Conservation (phyloP, 2,113 vertebrate genomes). For the Hemiscyllium ocellatum region DNA sequence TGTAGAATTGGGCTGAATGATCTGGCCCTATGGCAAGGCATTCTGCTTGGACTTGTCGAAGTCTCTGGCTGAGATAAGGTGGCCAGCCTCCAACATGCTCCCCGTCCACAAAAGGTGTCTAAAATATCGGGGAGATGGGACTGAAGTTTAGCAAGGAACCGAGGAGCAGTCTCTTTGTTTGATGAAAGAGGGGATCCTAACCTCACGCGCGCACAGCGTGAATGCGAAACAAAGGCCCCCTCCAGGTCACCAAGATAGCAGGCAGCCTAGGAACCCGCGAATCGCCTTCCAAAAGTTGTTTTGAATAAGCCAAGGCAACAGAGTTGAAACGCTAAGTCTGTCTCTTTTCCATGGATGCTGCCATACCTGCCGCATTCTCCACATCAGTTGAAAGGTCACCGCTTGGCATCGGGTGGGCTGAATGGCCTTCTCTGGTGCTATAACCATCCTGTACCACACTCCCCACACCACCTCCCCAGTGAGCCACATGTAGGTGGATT, state of each 20-base stretch:
- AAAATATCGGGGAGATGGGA: neutral
- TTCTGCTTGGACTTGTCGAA: neutral
- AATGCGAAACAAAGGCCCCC: neutral
- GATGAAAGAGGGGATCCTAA: neutral
- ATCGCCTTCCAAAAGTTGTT: too few species aligned
- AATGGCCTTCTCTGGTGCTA: neutral
- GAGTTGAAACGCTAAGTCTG: too few species aligned
- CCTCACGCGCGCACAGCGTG: neutral
- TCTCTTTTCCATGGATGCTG: too few species aligned
- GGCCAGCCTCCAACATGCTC: neutral
- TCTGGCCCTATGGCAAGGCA: neutral
- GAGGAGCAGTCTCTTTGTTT: neutral
- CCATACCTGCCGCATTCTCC: too few species aligned
- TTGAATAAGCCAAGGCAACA: too few species aligned
- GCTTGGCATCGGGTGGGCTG: neutral
- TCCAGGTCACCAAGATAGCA: neutral
- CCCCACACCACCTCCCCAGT: neutral
- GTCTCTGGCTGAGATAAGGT: neutral
- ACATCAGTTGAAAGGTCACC: too few species aligned
- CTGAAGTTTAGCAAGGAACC: neutral
- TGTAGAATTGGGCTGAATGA: neutral
- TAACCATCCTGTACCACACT: neutral
- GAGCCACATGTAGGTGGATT: neutral
- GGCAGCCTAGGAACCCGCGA: neutral
- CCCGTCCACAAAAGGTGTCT: neutral